Evolutionary conservation across 2,113 vertebrate genomes (phyloP).

Genomic region (Murina feae): DNA sequence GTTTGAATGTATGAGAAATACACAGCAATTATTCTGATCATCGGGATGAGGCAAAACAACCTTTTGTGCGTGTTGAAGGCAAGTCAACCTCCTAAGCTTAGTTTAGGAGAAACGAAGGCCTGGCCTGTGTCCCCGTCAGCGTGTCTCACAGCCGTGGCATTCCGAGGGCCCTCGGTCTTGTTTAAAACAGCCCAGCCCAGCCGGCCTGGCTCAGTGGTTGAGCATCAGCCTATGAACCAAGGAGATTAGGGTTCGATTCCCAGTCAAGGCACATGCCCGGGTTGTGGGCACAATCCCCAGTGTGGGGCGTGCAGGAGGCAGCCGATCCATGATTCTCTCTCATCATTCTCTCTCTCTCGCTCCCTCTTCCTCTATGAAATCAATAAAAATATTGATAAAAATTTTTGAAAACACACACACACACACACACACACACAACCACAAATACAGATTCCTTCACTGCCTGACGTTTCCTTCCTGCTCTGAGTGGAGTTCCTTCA

Average conservation of each 20-base stretch:
- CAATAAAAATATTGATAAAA: too few species aligned
- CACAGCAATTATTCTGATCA: background rate
- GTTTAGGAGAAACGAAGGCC: background rate
- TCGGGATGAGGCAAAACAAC: background rate
- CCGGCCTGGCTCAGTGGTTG: too few species aligned
- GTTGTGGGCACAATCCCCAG: too few species aligned
- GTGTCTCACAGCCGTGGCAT: background rate
- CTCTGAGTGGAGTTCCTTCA: background rate
- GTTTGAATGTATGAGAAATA: background rate
- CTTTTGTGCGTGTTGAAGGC: background rate
- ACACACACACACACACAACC: background rate
- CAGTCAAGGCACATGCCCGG: too few species aligned
- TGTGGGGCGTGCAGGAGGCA: too few species aligned
- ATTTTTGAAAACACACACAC: too few species aligned
- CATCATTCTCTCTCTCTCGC: too few species aligned
- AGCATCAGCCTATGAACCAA: too few species aligned
- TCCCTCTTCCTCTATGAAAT: too few species aligned
- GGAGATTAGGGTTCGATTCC: too few species aligned
- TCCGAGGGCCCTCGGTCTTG: background rate
- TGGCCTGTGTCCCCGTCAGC: background rate
- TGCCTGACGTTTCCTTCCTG: background rate
- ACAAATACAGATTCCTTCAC: accelerated
- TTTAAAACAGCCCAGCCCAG: background rate
- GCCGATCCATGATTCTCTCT: too few species aligned
- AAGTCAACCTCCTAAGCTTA: background rate